A percentile compares a stretch with the other conserved stretches of the same genome.
Evolutionary conservation across 2,797 vertebrate species (phyloP).

Genomic region (Chaetophractus vellerosus): DNA sequence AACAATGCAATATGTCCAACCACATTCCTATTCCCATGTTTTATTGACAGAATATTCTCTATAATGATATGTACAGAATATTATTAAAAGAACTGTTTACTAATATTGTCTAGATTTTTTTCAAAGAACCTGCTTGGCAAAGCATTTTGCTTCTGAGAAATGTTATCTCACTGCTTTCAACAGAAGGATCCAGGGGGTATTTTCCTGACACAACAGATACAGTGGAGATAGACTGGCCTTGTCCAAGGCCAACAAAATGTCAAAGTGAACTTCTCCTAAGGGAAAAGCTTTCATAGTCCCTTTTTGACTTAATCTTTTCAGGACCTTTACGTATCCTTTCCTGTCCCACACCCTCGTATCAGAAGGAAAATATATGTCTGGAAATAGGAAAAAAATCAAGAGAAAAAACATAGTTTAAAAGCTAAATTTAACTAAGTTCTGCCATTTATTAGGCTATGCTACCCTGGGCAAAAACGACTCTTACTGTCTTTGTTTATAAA

Average conservation of each 20-base stretch:
- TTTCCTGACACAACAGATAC: background rate
- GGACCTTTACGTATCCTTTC: background rate
- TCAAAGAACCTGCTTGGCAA: background rate
- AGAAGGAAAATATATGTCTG: background rate
- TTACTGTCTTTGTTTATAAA: background rate
- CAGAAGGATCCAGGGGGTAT: background rate
- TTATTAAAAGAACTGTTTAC: background rate
- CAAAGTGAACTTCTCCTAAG: background rate
- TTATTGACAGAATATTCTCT: background rate
- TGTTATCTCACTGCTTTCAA: background rate
- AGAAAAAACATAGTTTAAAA: background rate
- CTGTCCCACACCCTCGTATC: background rate
- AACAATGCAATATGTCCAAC: background rate
- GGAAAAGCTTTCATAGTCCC: background rate
- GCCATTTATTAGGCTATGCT: background rate
- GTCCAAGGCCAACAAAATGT: slow-evolving; percentile 3
- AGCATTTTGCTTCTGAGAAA: slow-evolving; percentile 24
- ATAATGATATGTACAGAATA: background rate
- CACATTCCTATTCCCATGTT: background rate
- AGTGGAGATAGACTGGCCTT: background rate
- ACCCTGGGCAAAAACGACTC: background rate
- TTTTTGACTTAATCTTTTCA: slow-evolving; percentile 16
- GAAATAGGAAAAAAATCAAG: background rate
- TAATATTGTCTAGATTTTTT: background rate
- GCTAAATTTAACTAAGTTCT: slow-evolving; percentile 9